These are phyloP conservation scores for Plagiodera versicolora DNA, from an alignment of 2,888 invertebrate species.

Conservation along the genomic window DNA sequence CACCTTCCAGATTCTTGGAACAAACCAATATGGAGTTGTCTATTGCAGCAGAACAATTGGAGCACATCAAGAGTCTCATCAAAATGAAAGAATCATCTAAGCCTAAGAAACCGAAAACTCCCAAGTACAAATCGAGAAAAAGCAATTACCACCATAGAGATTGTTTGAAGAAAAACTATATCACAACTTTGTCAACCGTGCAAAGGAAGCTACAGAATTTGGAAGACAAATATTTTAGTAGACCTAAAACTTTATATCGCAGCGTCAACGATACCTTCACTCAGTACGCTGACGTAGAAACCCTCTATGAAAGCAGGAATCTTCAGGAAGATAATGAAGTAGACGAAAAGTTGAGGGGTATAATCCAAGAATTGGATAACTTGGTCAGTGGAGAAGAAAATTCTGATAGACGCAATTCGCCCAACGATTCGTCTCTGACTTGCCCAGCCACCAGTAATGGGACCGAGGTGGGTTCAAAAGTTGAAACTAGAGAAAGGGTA, in stretches of 20 bases:
- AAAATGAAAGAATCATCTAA: constrained; percentile 9
- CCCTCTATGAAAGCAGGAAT: constrained; percentile 16
- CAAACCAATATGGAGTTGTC: constrained; percentile 22
- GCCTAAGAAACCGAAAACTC: constrained; percentile 5
- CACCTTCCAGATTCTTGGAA: constrained; percentile 17
- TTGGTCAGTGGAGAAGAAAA: constrained; percentile 19
- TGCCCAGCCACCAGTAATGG: background rate
- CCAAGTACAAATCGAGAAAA: constrained; percentile 15
- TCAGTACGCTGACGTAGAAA: constrained; percentile 22
- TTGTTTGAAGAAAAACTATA: constrained; percentile 32
- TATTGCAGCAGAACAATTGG: constrained; percentile 20
- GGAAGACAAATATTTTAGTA: constrained; percentile 40
- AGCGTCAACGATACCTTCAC: constrained; percentile 30
- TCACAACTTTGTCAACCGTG: constrained; percentile 38
- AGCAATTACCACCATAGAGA: constrained; percentile 18
- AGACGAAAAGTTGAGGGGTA: constrained; percentile 20
- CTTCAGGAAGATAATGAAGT: constrained; percentile 13
- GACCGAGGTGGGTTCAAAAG: background rate
- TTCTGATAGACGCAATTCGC: background rate
- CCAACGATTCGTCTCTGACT: background rate
- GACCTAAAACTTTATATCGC: constrained; percentile 32
- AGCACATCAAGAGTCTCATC: constrained; percentile 16
- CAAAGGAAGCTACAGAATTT: constrained; percentile 39
- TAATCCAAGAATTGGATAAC: constrained; percentile 24
- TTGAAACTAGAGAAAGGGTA: background rate